Conservation (phyloP, 2,888 invertebrate genomes). For the Eupeodes luniger region DNA sequence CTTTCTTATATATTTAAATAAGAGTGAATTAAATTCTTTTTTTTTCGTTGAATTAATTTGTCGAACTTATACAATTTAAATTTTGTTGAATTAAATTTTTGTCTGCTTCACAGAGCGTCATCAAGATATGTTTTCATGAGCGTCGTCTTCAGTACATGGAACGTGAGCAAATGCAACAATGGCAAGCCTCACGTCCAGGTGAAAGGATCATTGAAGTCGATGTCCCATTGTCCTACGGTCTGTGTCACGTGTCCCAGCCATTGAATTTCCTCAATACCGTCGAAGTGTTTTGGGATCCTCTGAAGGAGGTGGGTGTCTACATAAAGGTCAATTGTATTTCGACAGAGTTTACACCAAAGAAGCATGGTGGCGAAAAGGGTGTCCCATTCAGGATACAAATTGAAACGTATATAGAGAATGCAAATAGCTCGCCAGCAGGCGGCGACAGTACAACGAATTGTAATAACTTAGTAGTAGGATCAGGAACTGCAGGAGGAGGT, state of each 20-base stretch:
- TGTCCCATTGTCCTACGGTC: slow-evolving; percentile 96
- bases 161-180: slow-evolving; percentile 95
- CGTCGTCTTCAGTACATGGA: slow-evolving; percentile 97
- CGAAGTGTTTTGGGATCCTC: slow-evolving; percentile 97
- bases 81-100: slow-evolving; percentile 62
- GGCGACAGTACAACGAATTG: slow-evolving; percentile 68
- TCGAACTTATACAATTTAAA: slow-evolving; percentile 20
- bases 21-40: slow-evolving; percentile 43
- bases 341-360: slow-evolving; percentile 98
- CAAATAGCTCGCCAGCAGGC: slow-evolving; percentile 73
- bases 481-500: slow-evolving; percentile 15
- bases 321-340: slow-evolving; percentile 98
- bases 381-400: slow-evolving; percentile 98
- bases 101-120: slow-evolving; percentile 87
- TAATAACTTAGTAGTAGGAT: slow-evolving; percentile 66
- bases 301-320: slow-evolving; percentile 97
- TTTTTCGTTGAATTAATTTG: slow-evolving; percentile 42
- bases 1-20: slow-evolving; percentile 32
- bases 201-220: slow-evolving; percentile 97
- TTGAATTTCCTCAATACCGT: slow-evolving; percentile 90
- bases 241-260: slow-evolving; percentile 92
- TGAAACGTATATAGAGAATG: slow-evolving; percentile 88
- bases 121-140: slow-evolving; percentile 98
- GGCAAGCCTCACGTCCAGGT: slow-evolving; percentile 95
- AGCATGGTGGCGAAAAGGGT: slow-evolving; percentile 99